A percentile compares a stretch with the other conserved stretches of the same genome.
Evolutionary conservation across 1,140 invertebrate species (phyloP).

Genomic region (Dreissena polymorpha): DNA sequence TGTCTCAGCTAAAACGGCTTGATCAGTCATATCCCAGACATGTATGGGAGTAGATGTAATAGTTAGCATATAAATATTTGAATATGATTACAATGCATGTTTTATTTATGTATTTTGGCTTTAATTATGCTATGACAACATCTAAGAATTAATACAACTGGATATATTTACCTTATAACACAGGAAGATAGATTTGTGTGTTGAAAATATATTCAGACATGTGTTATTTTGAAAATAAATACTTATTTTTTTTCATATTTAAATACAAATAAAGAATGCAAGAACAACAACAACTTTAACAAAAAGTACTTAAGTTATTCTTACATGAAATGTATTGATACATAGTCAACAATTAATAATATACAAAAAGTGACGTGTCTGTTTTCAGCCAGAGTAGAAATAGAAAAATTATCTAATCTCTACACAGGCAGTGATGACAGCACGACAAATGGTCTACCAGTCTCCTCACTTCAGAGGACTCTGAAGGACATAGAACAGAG

Average conservation of each 20-base stretch:
- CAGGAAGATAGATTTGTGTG: too few relatives aligned
- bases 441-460: conserved; percentile 19
- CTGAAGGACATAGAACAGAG: conserved; percentile 43
- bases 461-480: conserved; percentile 32
- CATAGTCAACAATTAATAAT: not conserved
- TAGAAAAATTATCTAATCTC: conserved; percentile 10
- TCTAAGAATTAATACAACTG: too few relatives aligned
- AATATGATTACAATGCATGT: not conserved
- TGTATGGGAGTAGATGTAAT: not conserved
- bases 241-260: not conserved
- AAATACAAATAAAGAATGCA: not conserved
- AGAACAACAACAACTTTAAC: not conserved
- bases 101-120: too few relatives aligned
- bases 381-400: conserved; percentile 14
- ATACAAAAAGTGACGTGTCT: conserved; percentile 3
- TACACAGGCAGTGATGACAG: conserved; percentile 17
- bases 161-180: too few relatives aligned
- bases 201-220: too few relatives aligned
- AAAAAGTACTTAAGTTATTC: not conserved
- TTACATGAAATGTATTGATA: not conserved
- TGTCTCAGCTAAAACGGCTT: not conserved
- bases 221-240: not conserved
- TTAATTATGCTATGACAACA: too few relatives aligned
- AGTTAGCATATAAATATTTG: not conserved
- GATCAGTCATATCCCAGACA: not conserved